Percentiles rank a stretch among this genome's conserved stretches.
Conservation (phyloP, 2,113 vertebrate species). For the Ceyx cyanopectus region DNA sequence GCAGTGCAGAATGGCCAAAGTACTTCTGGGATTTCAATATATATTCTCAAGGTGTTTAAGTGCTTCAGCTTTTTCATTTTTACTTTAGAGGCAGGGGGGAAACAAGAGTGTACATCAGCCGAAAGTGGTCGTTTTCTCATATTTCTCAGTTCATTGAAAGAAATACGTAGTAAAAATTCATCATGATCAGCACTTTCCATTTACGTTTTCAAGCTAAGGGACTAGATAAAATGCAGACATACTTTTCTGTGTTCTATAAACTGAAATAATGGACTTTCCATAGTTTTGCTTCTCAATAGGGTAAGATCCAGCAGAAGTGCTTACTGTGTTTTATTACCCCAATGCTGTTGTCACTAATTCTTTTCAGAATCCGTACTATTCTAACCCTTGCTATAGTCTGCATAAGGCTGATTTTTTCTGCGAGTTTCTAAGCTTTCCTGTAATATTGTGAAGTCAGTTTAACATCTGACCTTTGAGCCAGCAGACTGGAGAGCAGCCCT, state of each 20-base stretch:
- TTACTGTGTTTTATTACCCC: background rate
- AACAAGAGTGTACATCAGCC: background rate
- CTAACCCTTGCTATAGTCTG: background rate
- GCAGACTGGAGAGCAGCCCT: constrained; percentile 10
- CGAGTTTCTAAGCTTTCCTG: background rate
- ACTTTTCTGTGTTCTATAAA: background rate
- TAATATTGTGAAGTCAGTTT: constrained; percentile 12
- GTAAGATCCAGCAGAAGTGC: background rate
- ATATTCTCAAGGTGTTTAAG: background rate
- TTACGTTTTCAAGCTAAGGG: background rate
- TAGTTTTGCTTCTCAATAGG: background rate
- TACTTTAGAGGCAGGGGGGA: background rate
- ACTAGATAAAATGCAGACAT: background rate
- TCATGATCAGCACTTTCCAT: background rate
- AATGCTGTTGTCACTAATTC: background rate
- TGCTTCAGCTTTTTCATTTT: background rate
- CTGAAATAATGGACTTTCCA: background rate
- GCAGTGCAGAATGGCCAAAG: background rate
- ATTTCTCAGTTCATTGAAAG: constrained; percentile 21
- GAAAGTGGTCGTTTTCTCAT: background rate
- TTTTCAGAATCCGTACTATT: background rate
- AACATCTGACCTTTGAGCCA: constrained; percentile 44
- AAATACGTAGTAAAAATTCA: background rate
- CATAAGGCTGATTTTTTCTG: background rate
- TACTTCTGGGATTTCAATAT: background rate